Base-by-base conservation (phyloP, 2,797 vertebrate species). In the Sternotherus odoratus region DNA sequence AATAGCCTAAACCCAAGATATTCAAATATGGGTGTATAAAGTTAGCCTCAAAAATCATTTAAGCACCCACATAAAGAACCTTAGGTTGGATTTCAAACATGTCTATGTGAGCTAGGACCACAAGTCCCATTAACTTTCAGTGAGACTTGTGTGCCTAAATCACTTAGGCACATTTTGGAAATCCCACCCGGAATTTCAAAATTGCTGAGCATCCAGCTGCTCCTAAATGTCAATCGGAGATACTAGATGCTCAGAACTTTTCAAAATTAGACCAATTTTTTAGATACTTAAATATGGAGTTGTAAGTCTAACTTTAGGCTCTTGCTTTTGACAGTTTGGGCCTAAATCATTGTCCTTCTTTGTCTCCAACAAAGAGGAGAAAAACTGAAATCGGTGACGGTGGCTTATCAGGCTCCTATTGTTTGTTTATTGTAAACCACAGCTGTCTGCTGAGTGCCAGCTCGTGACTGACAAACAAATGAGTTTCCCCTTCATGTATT, bases 401-500 rank as follows among this genome's bases (percentile, higher is more conserved):
- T 82, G 84, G 92, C 95, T 97, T 93, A 83, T 95, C 95, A 86
- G 94, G 49, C 89, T 50, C 1, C 6, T 91, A 82, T 94, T 97
- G 93, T 92, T 96, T 89, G 82, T 95, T 95, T 95, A 79, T 83
- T 91, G 91, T 82, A 92, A 83, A 86, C 86, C 88, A 90, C 95
- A 96, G 95, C 95, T 97, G 95, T 93, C 94, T 95, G 92, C 84
- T 83, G 92, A 97, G 91, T 77, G 46, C 54, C 21, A 26, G 43
- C 87, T 97, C 87, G 77, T 91, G 94, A 96, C 87, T 94, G 94
- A 94, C 87, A 94, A 95, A 88, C 60, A 83, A 95, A 85, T 92
- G 93, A 95, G 85, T 88, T 96, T 91, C 92, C 90, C 91, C 94
- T 94, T 97, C 87, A 49, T 72, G n/a, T 63, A 0, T 86, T 30